Evolutionary conservation across 1,140 invertebrate species (phyloP).

Genomic region (Anoplolepis gracilipes): DNA sequence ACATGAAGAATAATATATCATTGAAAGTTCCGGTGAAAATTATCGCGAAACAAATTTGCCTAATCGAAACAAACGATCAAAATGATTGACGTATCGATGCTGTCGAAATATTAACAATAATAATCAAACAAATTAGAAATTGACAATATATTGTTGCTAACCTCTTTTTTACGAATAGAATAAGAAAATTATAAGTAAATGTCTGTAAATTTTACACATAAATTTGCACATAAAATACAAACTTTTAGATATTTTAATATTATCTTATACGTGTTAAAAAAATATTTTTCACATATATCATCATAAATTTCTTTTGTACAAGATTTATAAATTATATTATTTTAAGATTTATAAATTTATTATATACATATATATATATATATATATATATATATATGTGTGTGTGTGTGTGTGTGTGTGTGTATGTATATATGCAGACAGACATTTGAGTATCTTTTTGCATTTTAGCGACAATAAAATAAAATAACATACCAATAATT

Average conservation of each 20-base stretch:
- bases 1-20: neutral
- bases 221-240: neutral
- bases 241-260: conserved; percentile 7
- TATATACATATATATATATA: too few relatives aligned
- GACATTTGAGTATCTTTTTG: neutral
- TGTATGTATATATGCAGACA: too few relatives aligned
- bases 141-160: neutral
- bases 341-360: too few relatives aligned
- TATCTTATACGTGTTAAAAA: neutral
- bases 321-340: neutral
- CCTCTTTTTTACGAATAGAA: neutral
- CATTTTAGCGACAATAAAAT: neutral
- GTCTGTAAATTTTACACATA: neutral
- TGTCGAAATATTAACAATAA: neutral
- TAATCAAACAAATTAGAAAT: neutral
- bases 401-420: too few relatives aligned
- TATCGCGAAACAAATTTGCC: conserved; percentile 22
- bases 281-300: neutral
- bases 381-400: too few relatives aligned
- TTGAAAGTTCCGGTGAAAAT: neutral
- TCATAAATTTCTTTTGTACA: neutral
- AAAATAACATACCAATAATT: neutral
- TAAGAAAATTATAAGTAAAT: neutral
- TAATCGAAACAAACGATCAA: conserved; percentile 13
- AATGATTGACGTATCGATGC: neutral